Conservation (phyloP, 2,888 invertebrate genomes). For the Ophonus ardosiacus region DNA sequence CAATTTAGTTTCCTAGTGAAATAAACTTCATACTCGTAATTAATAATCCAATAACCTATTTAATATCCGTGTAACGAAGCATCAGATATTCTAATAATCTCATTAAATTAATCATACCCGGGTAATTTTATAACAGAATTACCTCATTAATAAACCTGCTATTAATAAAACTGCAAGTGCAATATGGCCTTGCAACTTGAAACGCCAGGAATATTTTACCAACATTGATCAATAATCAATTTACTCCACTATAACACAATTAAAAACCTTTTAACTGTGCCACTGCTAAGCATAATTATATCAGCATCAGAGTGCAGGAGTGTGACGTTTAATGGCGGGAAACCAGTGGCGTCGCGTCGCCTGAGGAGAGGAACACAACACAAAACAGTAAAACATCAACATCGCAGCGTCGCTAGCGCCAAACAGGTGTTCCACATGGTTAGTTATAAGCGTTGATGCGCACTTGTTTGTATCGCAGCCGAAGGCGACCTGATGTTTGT, state of each 20-base stretch:
- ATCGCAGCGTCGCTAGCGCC: not conserved
- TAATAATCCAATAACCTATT: too few species aligned
- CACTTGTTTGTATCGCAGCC: constrained; percentile 31
- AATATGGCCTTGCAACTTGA: constrained; percentile 12
- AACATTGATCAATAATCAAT: constrained; percentile 35
- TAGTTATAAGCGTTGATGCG: constrained; percentile 24
- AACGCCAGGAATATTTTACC: not conserved
- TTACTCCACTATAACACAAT: not conserved
- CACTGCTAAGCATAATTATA: constrained; percentile 29
- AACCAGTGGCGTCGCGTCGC: constrained; percentile 16
- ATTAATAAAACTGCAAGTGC: not conserved
- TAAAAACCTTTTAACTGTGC: constrained; percentile 33
- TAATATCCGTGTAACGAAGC: not conserved
- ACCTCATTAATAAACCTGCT: not conserved
- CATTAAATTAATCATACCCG: not conserved
- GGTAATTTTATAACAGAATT: not conserved
- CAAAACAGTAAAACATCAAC: not conserved
- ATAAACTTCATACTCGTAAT: too few species aligned
- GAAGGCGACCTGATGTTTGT: constrained; percentile 33
- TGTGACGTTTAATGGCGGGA: constrained; percentile 40
- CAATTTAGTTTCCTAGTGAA: too few species aligned
- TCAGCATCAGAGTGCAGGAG: constrained; percentile 31
- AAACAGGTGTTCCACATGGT: constrained; percentile 51
- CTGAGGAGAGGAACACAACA: not conserved
- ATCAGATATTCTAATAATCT: not conserved